Evolutionary conservation across 2,113 vertebrate species (phyloP).

Genomic region (Centrocercus urophasianus): DNA sequence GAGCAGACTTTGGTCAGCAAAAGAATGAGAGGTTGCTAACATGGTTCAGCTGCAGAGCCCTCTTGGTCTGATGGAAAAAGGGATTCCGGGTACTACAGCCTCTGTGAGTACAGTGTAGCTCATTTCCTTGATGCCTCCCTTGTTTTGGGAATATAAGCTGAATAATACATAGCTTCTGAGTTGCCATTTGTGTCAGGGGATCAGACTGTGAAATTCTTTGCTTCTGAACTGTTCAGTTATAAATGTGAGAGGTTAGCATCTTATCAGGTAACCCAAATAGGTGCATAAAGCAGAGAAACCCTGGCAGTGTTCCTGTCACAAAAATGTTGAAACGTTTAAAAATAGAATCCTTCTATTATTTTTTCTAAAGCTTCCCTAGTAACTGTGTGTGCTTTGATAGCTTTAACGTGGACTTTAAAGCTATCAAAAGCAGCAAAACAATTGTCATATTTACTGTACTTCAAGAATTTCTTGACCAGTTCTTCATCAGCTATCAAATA

Average conservation of each 20-base stretch:
- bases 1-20: not conserved
- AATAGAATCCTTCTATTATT: not conserved
- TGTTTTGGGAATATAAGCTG: not conserved
- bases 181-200: not conserved
- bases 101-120: not conserved
- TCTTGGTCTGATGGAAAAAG: conserved; percentile 16
- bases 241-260: not conserved
- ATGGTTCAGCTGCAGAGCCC: not conserved
- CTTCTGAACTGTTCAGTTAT: not conserved
- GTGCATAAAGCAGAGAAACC: not conserved
- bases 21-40: conserved; percentile 22
- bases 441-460: not conserved
- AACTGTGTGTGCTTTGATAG: not conserved
- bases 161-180: not conserved
- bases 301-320: fast-evolving
- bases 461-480: conserved; percentile 33
- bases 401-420: not conserved
- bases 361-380: not conserved
- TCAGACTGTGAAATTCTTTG: not conserved
- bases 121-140: not conserved
- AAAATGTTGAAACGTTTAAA: not conserved
- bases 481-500: conserved; percentile 47
- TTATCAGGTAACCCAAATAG: not conserved
- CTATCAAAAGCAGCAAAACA: not conserved
- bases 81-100: not conserved